Base-by-base conservation (phyloP, 2,797 vertebrate species). In the Cirrhinus mrigala region DNA sequence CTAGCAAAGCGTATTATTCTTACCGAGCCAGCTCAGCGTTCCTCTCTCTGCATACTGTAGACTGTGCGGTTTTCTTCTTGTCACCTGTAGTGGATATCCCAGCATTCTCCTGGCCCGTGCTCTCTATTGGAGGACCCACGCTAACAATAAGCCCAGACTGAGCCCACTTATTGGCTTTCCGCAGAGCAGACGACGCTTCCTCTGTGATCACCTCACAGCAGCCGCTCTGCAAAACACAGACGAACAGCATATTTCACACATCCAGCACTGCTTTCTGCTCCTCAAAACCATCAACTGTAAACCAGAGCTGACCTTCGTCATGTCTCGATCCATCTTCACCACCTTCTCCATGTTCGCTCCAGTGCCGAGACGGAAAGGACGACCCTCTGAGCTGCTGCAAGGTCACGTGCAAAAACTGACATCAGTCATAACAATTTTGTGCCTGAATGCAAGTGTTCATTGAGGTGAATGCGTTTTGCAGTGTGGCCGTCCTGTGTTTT, bases 271-370 rank as follows among this genome's bases (percentile, higher is more conserved):
- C 14, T 24, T 48, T 79, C 46, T 20, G 16, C 22, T 27, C 22
- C 10, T 6, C 2, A 64, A 48, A 66, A 22, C 6, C 62, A 8
- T 29, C 33, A 6, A 11, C 22, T 24, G 37, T 10, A 15, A 75
- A 54, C 22, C n/a, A 54, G 50, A 44, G 29, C 86, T 87, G 91
- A 98, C 98, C 94, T 99, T 99, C 20, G 98, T 99, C 98, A 99
- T 99, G 90, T 99, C 98, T 87, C 98, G 95, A 90, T 99, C 98
- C 98, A 99, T 99, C 93, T 99, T 99, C 86, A 99, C 98, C 84
- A 99, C 98, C 89, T 99, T 99, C 91, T 99, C 98, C 98, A 99
- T 99, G 92, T 99, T 99, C 33, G 98, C 98, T 10, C 98, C 98
- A 22, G 98, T 99, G 76, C 98, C 98, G 15, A 99, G 96, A 1